These are phyloP conservation scores for Andricus grossulariae DNA, from an alignment of 1,140 invertebrate species.

Conservation along the genomic window DNA sequence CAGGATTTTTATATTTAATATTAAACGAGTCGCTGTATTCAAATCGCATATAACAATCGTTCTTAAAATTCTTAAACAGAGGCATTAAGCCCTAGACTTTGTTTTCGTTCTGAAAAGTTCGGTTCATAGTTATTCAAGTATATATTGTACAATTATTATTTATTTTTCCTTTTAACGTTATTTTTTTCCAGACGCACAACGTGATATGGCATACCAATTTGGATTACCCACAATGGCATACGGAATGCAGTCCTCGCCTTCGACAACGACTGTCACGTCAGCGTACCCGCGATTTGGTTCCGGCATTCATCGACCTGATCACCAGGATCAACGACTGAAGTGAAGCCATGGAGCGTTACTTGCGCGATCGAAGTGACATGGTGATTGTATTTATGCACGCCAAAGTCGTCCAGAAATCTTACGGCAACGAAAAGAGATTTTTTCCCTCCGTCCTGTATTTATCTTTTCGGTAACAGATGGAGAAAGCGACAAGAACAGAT, in stretches of 20 bases:
- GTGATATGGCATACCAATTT: constrained; percentile 86
- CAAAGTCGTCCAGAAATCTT: constrained; percentile 99
- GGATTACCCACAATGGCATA: constrained; percentile 81
- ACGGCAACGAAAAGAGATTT: constrained; percentile 99
- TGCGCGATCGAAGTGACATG: constrained; percentile 96
- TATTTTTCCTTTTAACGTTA: neutral
- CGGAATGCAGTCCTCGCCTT: constrained; percentile 86
- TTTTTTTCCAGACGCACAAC: neutral
- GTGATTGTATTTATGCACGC: constrained; percentile 98
- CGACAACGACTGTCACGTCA: constrained; percentile 81
- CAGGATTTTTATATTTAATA: too few relatives aligned
- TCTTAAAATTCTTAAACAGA: too few relatives aligned
- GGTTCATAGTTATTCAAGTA: too few relatives aligned
- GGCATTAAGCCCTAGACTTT: too few relatives aligned
- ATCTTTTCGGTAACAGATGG: constrained; percentile 98
- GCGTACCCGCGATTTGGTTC: constrained; percentile 78
- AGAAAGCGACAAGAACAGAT: constrained; percentile 93
- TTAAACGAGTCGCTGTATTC: too few relatives aligned
- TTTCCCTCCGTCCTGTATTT: constrained; percentile 99
- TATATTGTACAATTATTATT: too few relatives aligned
- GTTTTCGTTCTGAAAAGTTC: too few relatives aligned
- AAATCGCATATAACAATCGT: too few relatives aligned
- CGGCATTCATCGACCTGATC: constrained; percentile 83
- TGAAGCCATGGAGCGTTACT: constrained; percentile 97
- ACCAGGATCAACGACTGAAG: constrained; percentile 86